Evolutionary conservation across 2,888 invertebrate genomes (phyloP).

Genomic region (Drosophila cognata): DNA sequence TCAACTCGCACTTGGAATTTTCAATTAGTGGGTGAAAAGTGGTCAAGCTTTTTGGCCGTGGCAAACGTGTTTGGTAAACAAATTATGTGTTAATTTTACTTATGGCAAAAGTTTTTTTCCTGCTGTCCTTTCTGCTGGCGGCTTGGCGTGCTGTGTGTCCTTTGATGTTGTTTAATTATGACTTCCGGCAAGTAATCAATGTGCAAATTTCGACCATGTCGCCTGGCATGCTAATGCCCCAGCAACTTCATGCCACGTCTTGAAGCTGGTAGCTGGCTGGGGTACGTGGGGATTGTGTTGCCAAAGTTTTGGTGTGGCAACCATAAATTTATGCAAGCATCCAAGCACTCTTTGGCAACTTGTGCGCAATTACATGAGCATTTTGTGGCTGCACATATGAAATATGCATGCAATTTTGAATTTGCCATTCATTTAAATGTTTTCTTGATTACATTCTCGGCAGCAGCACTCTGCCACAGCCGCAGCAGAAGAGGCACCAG

Average conservation of each 20-base stretch:
- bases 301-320: conserved; percentile 53
- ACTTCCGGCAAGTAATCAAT: conserved; percentile 78
- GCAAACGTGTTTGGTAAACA: conserved; percentile 75
- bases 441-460: conserved; percentile 75
- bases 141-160: conserved; percentile 29
- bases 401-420: conserved; percentile 79
- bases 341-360: conserved; percentile 35
- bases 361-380: conserved; percentile 73
- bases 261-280: background rate
- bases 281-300: conserved; percentile 1
- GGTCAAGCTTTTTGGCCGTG: conserved; percentile 65
- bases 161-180: conserved; percentile 75
- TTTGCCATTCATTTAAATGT: conserved; percentile 78
- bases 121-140: conserved; percentile 15
- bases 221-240: conserved; percentile 56
- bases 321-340: conserved; percentile 70
- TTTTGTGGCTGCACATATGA: conserved; percentile 78
- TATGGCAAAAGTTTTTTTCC: conserved; percentile 47
- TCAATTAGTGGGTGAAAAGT: conserved; percentile 76
- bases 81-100: conserved; percentile 74
- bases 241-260: conserved; percentile 32
- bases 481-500: conserved; percentile 7
- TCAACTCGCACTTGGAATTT: conserved; percentile 72
- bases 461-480: conserved; percentile 33
- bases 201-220: conserved; percentile 66